phyloP scores from a whole-genome alignment of 1,140 invertebrate species.

The Glossosoma conforme region DNA sequence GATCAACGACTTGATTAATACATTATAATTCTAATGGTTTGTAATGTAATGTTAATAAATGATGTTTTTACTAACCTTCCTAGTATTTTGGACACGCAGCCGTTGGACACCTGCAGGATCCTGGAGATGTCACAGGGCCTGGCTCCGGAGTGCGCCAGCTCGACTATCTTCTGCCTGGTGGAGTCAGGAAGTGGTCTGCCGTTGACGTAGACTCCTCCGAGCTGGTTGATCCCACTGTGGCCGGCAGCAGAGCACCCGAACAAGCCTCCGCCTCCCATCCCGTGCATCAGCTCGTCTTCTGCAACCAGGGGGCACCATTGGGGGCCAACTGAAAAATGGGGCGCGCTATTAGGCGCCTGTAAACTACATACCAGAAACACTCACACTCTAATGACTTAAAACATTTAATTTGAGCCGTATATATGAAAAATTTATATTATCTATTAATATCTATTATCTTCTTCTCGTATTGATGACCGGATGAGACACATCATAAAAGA shows the following conservation, averaged over 20 bases:
- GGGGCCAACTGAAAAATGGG: conserved; percentile 25
- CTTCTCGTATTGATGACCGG: neutral
- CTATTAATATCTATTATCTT: neutral
- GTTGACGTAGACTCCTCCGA: conserved; percentile 97
- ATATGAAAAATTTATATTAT: too few species aligned
- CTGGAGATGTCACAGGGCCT: conserved; percentile 97
- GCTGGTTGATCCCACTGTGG: conserved; percentile 96
- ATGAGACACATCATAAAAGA: conserved; percentile 7
- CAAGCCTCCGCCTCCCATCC: conserved; percentile 54
- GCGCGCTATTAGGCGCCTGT: conserved; percentile 1
- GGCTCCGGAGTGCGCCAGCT: conserved; percentile 93
- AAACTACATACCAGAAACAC: neutral
- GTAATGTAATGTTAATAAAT: too few species aligned
- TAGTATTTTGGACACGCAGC: conserved; percentile 92
- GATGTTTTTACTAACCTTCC: conserved; percentile 76
- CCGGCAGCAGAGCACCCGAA: conserved; percentile 77
- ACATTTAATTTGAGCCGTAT: too few species aligned
- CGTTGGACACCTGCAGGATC: conserved; percentile 94
- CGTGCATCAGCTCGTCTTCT: conserved; percentile 49
- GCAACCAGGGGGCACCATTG: conserved; percentile 31
- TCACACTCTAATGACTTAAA: neutral
- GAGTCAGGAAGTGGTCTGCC: conserved; percentile 95
- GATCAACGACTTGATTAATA: too few species aligned
- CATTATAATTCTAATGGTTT: too few species aligned
- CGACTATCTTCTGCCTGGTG: conserved; percentile 96